These are phyloP conservation scores for Cepphus grylle DNA, from an alignment of 2,113 vertebrate species.

Conservation along the genomic window DNA sequence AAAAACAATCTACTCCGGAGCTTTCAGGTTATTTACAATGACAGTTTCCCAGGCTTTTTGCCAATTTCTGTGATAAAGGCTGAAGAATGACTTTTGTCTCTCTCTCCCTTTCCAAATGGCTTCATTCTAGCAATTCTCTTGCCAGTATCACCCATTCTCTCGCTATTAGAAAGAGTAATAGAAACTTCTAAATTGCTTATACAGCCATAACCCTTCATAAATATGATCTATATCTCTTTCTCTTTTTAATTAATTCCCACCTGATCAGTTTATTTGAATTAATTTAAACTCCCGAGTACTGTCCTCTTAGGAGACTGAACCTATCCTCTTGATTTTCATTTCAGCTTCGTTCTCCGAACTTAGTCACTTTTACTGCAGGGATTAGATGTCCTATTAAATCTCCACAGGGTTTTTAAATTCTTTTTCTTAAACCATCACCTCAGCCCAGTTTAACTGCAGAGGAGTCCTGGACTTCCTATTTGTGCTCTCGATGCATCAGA, in stretches of 20 bases:
- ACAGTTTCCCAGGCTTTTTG: not conserved
- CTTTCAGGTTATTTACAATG: not conserved
- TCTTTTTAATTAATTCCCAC: conserved; percentile 2
- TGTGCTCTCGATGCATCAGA: not conserved
- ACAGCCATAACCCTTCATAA: not conserved
- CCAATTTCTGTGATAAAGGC: not conserved
- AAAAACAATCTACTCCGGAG: not conserved
- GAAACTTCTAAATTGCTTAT: not conserved
- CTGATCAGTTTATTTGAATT: not conserved
- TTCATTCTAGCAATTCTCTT: not conserved
- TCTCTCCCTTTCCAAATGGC: not conserved
- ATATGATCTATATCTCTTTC: not conserved
- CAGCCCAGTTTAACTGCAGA: not conserved
- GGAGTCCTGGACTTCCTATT: not conserved
- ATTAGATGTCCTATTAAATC: not conserved
- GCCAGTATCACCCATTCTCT: not conserved
- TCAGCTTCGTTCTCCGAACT: not conserved
- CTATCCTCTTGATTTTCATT: not conserved
- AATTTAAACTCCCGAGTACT: not conserved
- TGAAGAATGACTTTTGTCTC: not conserved
- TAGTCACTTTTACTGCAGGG: not conserved
- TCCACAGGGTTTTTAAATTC: not conserved
- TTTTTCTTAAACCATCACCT: not conserved
- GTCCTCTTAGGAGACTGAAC: not conserved
- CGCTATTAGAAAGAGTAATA: not conserved